phyloP scores from a whole-genome alignment of 2,797 vertebrate species.

The Trachops cirrhosus region DNA sequence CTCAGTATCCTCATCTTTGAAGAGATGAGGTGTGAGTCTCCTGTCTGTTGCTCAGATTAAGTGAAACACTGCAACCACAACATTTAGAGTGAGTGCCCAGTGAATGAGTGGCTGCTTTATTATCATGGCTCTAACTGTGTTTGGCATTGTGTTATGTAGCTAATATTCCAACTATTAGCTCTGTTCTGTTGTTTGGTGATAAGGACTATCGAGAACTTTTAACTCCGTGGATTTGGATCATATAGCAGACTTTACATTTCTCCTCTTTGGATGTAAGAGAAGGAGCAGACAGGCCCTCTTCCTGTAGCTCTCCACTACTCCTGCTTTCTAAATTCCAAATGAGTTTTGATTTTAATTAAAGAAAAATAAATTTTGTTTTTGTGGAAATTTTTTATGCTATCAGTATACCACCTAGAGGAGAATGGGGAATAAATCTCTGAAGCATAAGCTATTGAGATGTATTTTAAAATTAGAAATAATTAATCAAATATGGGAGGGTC shows the following conservation, averaged over 20 bases:
- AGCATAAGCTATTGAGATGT: neutral
- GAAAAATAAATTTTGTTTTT: constrained; percentile 69
- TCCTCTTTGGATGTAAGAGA: constrained; percentile 60
- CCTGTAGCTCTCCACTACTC: neutral
- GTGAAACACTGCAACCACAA: neutral
- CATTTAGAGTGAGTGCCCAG: neutral
- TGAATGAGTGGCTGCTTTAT: neutral
- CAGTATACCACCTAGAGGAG: constrained; percentile 43
- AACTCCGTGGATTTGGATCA: constrained; percentile 51
- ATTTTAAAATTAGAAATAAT: neutral
- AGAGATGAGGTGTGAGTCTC: neutral
- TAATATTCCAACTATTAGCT: constrained; percentile 19
- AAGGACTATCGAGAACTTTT: neutral
- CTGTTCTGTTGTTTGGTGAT: constrained; percentile 14
- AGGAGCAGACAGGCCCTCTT: constrained; percentile 61
- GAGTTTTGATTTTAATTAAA: constrained; percentile 75
- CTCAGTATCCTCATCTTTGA: neutral
- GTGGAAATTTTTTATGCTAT: constrained; percentile 45
- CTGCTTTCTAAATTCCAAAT: constrained; percentile 58
- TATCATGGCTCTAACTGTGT: neutral
- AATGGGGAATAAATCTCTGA: neutral
- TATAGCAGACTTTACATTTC: constrained; percentile 52
- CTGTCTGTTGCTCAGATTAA: neutral
- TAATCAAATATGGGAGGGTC: neutral
- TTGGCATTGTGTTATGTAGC: neutral